Percentiles rank a stretch among this genome's conserved stretches.
Evolutionary conservation across 1,140 invertebrate genomes (phyloP).

Genomic region (Mycetomoellerius zeteki): DNA sequence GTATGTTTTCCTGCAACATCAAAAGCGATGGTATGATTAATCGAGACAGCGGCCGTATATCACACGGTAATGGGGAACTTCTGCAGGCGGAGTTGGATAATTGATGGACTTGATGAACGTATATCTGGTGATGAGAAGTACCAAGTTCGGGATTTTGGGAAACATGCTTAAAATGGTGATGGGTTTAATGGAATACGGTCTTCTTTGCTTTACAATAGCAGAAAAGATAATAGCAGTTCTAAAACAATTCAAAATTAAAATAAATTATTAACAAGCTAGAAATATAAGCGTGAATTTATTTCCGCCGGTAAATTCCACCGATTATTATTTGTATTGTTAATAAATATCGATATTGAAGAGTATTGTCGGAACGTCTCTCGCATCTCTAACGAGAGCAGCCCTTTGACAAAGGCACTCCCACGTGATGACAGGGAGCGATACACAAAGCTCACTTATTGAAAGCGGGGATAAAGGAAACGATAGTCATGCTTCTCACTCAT

Average conservation of each 20-base stretch:
- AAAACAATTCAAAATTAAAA: constrained; percentile 8
- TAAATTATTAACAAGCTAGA: not conserved
- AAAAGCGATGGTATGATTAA: not conserved
- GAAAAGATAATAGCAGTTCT: not conserved
- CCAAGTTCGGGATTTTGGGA: constrained; percentile 16
- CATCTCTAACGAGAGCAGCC: not conserved
- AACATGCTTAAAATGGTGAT: not conserved
- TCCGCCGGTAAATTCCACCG: not conserved
- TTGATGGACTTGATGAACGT: constrained; percentile 29
- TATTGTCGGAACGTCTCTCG: not conserved
- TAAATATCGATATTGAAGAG: constrained; percentile 19
- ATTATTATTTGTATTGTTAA: constrained; percentile 2
- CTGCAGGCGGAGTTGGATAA: constrained; percentile 10
- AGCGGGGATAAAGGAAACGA: constrained; percentile 29
- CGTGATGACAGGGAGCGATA: constrained; percentile 9
- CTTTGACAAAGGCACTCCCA: constrained; percentile 12
- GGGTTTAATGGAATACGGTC: not conserved
- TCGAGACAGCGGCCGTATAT: not conserved
- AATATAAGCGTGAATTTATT: not conserved
- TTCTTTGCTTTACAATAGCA: not conserved
- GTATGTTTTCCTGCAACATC: constrained; percentile 86
- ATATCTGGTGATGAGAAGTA: constrained; percentile 3
- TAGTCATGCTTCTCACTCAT: constrained; percentile 73
- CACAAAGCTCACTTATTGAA: constrained; percentile 27
- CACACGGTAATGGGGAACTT: constrained; percentile 25